These are phyloP conservation scores for Drepana arcuata DNA, from an alignment of 1,140 invertebrate species.

Conservation along the genomic window DNA sequence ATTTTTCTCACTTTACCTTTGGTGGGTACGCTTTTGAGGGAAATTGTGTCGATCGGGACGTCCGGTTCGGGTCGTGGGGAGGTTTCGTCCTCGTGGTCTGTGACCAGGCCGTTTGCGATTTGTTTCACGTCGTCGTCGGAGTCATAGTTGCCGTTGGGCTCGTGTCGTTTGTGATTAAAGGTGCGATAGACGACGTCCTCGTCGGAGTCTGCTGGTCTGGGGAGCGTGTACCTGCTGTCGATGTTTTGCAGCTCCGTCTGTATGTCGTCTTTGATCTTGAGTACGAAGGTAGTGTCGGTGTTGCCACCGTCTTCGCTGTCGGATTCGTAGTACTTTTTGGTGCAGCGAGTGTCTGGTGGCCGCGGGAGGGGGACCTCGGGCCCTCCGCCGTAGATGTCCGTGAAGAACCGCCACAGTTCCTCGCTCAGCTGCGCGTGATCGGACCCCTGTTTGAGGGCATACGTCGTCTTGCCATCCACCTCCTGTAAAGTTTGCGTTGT, in stretches of 20 bases:
- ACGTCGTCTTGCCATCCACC: slow-evolving; percentile 38
- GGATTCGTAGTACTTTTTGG: slow-evolving; percentile 47
- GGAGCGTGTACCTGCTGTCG: slow-evolving; percentile 25
- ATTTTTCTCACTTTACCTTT: slow-evolving; percentile 48
- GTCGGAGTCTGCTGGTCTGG: slow-evolving; percentile 38
- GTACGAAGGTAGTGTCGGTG: slow-evolving; percentile 48
- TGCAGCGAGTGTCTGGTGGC: slow-evolving; percentile 10
- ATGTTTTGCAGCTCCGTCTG: slow-evolving; percentile 50
- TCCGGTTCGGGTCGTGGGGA: slow-evolving; percentile 50
- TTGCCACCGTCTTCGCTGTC: slow-evolving; percentile 56
- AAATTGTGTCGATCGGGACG: slow-evolving; percentile 25
- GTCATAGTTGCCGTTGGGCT: slow-evolving; percentile 52
- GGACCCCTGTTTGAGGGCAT: slow-evolving; percentile 73
- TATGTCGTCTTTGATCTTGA: slow-evolving; percentile 34
- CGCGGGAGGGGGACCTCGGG: slow-evolving; percentile 76
- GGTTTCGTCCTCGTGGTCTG: too few relatives aligned
- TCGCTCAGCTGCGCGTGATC: slow-evolving; percentile 89
- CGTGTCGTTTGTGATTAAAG: slow-evolving; percentile 38
- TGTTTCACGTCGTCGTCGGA: slow-evolving; percentile 44
- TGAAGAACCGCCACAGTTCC: slow-evolving; percentile 89
- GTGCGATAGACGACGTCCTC: slow-evolving; percentile 38
- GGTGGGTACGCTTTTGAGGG: slow-evolving; percentile 41
- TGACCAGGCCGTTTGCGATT: too few relatives aligned
- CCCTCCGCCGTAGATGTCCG: slow-evolving; percentile 88
- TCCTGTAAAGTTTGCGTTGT: too few relatives aligned